Evolutionary conservation across 2,888 invertebrate genomes (phyloP).

Genomic region (Tillus elongatus): DNA sequence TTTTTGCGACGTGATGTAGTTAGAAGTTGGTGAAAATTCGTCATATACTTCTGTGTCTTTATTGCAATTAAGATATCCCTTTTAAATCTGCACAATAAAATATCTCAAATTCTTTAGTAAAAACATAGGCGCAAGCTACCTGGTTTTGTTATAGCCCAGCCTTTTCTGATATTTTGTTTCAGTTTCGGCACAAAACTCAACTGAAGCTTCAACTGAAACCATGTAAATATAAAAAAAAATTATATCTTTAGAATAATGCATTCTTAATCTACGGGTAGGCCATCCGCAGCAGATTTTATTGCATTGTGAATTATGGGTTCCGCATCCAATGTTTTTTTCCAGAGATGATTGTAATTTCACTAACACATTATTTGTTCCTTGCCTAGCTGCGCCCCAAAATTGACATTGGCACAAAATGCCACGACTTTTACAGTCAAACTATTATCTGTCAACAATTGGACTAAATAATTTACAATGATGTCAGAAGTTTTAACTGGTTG

Average conservation of each 20-base stretch:
- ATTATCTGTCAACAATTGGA: too few relatives aligned
- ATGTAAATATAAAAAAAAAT: constrained; percentile 28
- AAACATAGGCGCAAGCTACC: constrained; percentile 25
- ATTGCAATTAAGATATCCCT: too few relatives aligned
- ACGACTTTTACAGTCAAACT: too few relatives aligned
- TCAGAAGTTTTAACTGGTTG: constrained; percentile 26
- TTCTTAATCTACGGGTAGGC: constrained; percentile 25
- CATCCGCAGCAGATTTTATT: constrained; percentile 26
- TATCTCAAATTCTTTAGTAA: constrained; percentile 25
- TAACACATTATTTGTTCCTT: constrained; percentile 26
- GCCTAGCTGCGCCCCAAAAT: constrained; percentile 25
- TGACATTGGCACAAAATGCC: constrained; percentile 21
- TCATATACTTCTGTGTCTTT: too few relatives aligned
- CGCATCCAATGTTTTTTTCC: too few relatives aligned
- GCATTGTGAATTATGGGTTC: constrained; percentile 27
- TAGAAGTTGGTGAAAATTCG: constrained; percentile 26
- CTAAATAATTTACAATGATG: constrained; percentile 22
- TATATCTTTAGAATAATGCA: constrained; percentile 24
- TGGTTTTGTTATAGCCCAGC: constrained; percentile 21
- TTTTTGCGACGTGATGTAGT: constrained; percentile 25
- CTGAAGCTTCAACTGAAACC: constrained; percentile 23
- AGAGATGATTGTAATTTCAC: constrained; percentile 22
- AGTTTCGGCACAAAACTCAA: too few relatives aligned
- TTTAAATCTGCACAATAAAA: constrained; percentile 27
- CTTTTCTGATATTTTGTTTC: constrained; percentile 23